Conservation (phyloP, 2,888 invertebrate genomes). For the Vanessa cardui region DNA sequence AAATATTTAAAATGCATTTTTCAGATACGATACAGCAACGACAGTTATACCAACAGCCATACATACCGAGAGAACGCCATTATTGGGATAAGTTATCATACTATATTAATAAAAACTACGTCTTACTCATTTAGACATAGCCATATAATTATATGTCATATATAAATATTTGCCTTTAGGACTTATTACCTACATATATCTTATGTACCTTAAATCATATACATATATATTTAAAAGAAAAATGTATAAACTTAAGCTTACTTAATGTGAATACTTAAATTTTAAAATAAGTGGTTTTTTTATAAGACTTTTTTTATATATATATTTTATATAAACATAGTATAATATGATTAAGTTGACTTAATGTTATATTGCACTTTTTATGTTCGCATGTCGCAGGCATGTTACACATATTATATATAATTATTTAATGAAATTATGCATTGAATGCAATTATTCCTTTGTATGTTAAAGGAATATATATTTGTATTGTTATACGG, state of each 20-base stretch:
- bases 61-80: conserved; percentile 48
- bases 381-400: not conserved
- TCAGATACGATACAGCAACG: conserved; percentile 26
- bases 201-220: not conserved
- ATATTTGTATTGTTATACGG: not conserved
- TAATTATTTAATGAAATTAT: not conserved
- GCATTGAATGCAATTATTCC: not conserved
- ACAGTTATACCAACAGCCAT: conserved; percentile 34
- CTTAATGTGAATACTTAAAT: too few relatives aligned
- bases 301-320: too few relatives aligned
- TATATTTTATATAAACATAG: too few relatives aligned
- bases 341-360: not conserved
- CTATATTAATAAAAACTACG: conserved; percentile 15
- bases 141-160: not conserved
- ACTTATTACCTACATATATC: not conserved
- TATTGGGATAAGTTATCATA: conserved; percentile 44
- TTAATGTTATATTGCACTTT: conserved; percentile 2
- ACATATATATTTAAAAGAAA: not conserved
- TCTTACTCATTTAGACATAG: not conserved
- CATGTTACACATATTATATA: conserved; percentile 1
- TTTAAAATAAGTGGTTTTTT: too few relatives aligned
- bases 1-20: conserved; percentile 22
- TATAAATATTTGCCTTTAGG: not conserved
- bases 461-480: not conserved
- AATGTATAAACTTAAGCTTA: not conserved